A percentile compares a stretch with the other conserved stretches of the same genome.
phyloP scores from a whole-genome alignment of 1,140 invertebrate species.

The Thaumetopoea pityocampa region DNA sequence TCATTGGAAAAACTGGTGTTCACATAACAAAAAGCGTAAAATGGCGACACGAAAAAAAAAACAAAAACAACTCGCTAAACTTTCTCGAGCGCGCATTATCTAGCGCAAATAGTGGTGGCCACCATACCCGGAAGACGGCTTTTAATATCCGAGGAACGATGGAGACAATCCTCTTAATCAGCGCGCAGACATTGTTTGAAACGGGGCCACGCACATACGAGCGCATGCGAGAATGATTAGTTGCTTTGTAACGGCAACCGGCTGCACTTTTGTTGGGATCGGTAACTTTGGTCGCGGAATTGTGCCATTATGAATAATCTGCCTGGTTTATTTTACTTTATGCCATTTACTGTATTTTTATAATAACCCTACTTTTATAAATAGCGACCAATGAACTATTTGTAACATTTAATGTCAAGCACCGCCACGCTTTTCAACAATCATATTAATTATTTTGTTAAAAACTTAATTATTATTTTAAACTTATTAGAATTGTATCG shows the following conservation, averaged over 20 bases:
- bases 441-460: no score
- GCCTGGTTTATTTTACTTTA: slow-evolving; percentile 19
- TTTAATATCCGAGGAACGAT: slow-evolving; percentile 69
- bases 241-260: slow-evolving; percentile 62
- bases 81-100: slow-evolving; percentile 34
- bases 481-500: no score
- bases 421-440: no score
- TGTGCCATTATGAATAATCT: slow-evolving; percentile 51
- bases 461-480: no score
- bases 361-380: no score
- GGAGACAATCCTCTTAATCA: slow-evolving; percentile 75
- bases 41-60: background rate
- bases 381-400: no score
- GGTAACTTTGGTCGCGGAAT: slow-evolving; percentile 55
- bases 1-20: background rate
- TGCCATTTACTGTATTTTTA: slow-evolving; percentile 4
- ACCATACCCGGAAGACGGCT: slow-evolving; percentile 64
- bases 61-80: slow-evolving; percentile 17
- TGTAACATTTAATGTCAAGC: no score
- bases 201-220: slow-evolving; percentile 68
- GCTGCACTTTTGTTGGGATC: slow-evolving; percentile 56
- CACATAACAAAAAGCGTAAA: slow-evolving; percentile 6
- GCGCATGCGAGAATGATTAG: slow-evolving; percentile 54
- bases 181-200: slow-evolving; percentile 64
- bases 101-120: no score